Base-by-base conservation (phyloP, 1,140 invertebrate genomes). In the Dendrolimus kikuchii region DNA sequence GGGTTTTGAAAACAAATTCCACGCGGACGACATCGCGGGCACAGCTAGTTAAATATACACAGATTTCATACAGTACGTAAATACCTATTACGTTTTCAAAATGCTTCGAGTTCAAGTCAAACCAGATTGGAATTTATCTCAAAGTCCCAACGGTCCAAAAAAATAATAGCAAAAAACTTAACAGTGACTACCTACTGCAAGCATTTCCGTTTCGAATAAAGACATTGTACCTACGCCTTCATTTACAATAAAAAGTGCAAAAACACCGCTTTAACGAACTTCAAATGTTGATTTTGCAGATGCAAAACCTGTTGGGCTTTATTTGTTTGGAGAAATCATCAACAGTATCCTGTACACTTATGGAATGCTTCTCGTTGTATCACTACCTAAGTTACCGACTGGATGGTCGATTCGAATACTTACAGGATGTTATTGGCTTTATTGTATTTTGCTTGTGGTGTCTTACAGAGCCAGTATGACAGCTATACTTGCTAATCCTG, bases 371-470 rank as follows among this genome's bases (percentile, higher is more conserved):
- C 76, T 95, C 2, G 89, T 93, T 61, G 92, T 95, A 10, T 94
- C 93, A 0, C 62, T 95, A 45, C 94, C 94, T 0, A 90, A 90
- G 65, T 81, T 95, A 55, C 94, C 94, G 0, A 88, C 87, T 6
- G 92, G 91, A 37, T 95, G 94, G 94, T 92, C 94, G 0, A 78
- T 95, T 42, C 86, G 94, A 40, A 77, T 95, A 8, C 86, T 95
- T 7, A 94, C 94, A 10, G 94, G 94, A 2, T 95, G 93, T 91
- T 95, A 95, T 81, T 95, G 94, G 94, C 71, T 95, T 0, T 96
- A 95, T 67, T 94, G 92, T 66, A 91, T 95, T 51, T 83, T 95
- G 5, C 88, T 95, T 38, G 91, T 92, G 0, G 93, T 94, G 4
- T 89, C 91, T 4, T 96, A 96, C 74, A 78, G 92, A 69, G 94